Base-by-base conservation (phyloP, 1,140 invertebrate genomes). In the Leptestheria dahalacensis region DNA sequence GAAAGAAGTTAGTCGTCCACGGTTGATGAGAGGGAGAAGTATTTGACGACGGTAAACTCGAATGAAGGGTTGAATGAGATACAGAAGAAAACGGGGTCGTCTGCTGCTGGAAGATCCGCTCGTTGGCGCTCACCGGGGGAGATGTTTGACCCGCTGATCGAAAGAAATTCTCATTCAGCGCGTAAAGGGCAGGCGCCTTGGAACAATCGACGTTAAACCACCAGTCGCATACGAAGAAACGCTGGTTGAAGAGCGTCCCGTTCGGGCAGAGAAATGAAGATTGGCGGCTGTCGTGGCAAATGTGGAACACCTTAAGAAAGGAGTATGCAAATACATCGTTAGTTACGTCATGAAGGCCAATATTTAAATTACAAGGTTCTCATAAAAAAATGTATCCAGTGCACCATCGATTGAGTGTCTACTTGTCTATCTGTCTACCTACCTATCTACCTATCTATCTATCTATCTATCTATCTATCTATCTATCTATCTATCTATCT, bases 281-380 rank as follows among this genome's bases (percentile, higher is more conserved):
- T 65, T 88, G 85, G 3, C 85, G 79, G 6, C 85, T 85, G 64
- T 88, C 85, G 65, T 88, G 84, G 65, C 86, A 90, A 2, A 88
- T 79, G 69, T 88, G 86, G 69, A 88, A 90, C 0, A 82, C 86
- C 83, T 86, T 67, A 25, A 72, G 72, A 64, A 15, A 41, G 15
- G 33, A 41, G 33, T 9, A 41, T 9, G 15, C 33, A 41, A 41
- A 15, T 15, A 41, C 33, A 9, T 15, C 6, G 15, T 41, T 41
- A 41, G 15, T 41, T 41, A 9, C 33, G 33, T 41, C 15, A 41
- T 15, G 15, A 9, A 41, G 33, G 33, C 33, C 15, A 6, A 41
- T 41, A 41, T 41, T 41, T 41, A 41, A 41, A 9, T 41, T 15
- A 41, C 33, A 9, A 41, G 6, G 6, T 41, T 41, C 33, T 41